phyloP scores from a whole-genome alignment of 2,797 vertebrate genomes.

The Aldrovandia affinis region DNA sequence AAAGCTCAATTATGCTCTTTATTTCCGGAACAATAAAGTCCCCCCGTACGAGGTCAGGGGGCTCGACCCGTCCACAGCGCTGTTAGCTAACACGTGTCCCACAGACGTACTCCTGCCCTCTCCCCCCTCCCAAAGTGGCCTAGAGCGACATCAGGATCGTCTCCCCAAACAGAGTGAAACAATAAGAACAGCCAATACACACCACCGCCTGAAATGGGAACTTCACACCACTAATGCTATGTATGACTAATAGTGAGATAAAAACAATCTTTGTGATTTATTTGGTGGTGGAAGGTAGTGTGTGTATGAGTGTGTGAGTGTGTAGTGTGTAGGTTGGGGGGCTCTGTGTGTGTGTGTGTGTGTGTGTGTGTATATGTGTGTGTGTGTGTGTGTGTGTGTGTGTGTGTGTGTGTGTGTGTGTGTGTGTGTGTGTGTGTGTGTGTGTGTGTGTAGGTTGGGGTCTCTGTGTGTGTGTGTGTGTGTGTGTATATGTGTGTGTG shows the following conservation, averaged over 20 bases:
- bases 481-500: slow-evolving; percentile 37
- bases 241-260: not conserved
- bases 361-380: not conserved
- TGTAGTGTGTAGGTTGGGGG: too few relatives aligned
- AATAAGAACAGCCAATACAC: slow-evolving; percentile 30
- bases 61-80: slow-evolving; percentile 71
- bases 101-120: slow-evolving; percentile 79
- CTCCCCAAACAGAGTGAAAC: slow-evolving; percentile 57
- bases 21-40: slow-evolving; percentile 84
- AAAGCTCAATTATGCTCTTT: slow-evolving; percentile 77
- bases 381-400: not conserved
- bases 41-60: slow-evolving; percentile 79
- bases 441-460: slow-evolving; percentile 54
- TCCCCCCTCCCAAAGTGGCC: slow-evolving; percentile 69
- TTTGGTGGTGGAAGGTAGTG: not conserved
- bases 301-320: not conserved
- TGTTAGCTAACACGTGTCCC: slow-evolving; percentile 91
- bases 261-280: not conserved
- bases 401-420: not conserved
- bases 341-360: not conserved
- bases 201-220: slow-evolving; percentile 56
- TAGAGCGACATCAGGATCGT: slow-evolving; percentile 72
- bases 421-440: slow-evolving; percentile 46
- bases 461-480: slow-evolving; percentile 27
- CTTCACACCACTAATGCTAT: not conserved